Percentiles rank a stretch among this genome's conserved stretches.
phyloP scores from a whole-genome alignment of 2,113 vertebrate genomes.

The Cyanocitta stelleri region DNA sequence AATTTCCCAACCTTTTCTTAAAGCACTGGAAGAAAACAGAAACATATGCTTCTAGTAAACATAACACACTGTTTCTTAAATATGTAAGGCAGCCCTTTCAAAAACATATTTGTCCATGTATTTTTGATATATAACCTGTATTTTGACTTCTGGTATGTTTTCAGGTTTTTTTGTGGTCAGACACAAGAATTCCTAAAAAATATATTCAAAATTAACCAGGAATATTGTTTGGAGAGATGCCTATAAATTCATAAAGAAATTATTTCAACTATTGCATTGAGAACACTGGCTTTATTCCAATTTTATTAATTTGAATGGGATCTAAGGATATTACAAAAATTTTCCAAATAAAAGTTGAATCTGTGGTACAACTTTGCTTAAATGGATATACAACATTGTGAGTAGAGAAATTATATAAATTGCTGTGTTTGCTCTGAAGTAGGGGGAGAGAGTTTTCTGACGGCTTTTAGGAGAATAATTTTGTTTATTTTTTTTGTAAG shows the following conservation, averaged over 20 bases:
- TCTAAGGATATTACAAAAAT: neutral
- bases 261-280: neutral
- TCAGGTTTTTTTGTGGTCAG: neutral
- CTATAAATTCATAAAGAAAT: neutral
- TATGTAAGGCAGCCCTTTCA: neutral
- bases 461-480: neutral
- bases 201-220: neutral
- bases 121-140: neutral
- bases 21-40: neutral
- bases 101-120: neutral
- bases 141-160: neutral
- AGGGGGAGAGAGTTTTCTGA: neutral
- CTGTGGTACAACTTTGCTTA: neutral
- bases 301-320: neutral
- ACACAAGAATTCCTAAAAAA: neutral
- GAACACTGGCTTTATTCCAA: neutral
- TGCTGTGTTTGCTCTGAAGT: neutral
- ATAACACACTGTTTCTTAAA: neutral
- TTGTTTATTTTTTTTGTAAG: neutral
- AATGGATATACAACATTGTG: accelerated
- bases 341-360: neutral
- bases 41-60: neutral
- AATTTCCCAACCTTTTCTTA: neutral
- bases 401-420: neutral
- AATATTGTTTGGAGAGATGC: neutral